These are phyloP conservation scores for Halcyon malimbica DNA, from an alignment of 2,113 vertebrate genomes.

Conservation along the genomic window DNA sequence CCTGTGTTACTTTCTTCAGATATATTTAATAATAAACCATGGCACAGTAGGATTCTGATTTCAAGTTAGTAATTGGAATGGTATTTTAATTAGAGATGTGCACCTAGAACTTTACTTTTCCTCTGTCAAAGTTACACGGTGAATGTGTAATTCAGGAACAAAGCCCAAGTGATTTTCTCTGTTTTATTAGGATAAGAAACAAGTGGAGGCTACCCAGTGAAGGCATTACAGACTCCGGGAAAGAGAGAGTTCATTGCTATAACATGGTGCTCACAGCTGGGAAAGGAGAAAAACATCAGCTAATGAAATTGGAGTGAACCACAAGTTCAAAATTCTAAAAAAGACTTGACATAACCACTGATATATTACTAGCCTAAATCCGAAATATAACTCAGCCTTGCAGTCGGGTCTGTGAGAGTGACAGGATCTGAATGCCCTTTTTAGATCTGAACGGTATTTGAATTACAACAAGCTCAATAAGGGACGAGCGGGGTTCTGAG, in stretches of 20 bases:
- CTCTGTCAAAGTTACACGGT: not conserved
- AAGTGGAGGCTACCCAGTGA: not conserved
- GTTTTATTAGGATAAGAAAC: not conserved
- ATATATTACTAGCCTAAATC: not conserved
- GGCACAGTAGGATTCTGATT: not conserved
- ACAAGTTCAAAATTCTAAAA: not conserved
- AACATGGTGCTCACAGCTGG: not conserved
- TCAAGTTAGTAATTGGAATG: not conserved
- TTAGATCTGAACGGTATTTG: not conserved
- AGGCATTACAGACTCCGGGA: not conserved
- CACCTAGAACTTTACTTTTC: not conserved
- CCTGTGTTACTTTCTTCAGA: not conserved
- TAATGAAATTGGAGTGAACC: not conserved
- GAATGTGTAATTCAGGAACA: constrained; percentile 11
- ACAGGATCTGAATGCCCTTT: not conserved
- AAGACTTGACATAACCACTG: not conserved
- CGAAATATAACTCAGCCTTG: not conserved
- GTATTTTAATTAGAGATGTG: constrained; percentile 17
- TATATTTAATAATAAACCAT: not conserved
- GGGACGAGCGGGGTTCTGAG: not conserved
- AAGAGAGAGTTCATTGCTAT: not conserved
- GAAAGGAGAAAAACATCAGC: not conserved
- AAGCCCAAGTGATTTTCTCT: not conserved
- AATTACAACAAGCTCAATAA: not conserved
- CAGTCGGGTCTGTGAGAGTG: not conserved